Conservation (phyloP, 2,797 vertebrate species). For the Chromobotia macracanthus region DNA sequence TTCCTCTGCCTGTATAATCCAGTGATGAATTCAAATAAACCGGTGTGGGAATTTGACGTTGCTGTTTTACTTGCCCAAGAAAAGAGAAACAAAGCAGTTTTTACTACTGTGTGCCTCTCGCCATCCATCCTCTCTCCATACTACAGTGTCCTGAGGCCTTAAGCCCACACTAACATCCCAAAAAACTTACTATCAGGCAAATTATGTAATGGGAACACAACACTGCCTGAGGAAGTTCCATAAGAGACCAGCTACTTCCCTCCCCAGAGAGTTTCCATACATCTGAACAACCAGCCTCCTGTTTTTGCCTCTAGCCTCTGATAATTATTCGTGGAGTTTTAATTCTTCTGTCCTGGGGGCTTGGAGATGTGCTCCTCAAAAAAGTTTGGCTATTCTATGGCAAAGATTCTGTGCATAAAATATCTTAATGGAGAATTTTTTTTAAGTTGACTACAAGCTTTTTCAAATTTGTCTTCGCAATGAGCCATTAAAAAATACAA, state of each 20-base stretch:
- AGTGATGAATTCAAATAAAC: slow-evolving; percentile 7
- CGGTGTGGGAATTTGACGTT: slow-evolving; percentile 39
- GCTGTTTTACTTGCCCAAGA: slow-evolving; percentile 39
- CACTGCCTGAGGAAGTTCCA: slow-evolving; percentile 45
- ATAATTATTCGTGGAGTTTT: slow-evolving; percentile 51
- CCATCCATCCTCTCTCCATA: slow-evolving; percentile 9
- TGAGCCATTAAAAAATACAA: background rate
- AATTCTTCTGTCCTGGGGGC: slow-evolving; percentile 30
- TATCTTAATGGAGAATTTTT: background rate
- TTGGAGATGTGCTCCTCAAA: background rate
- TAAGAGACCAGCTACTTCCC: slow-evolving; percentile 35
- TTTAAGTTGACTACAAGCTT: background rate
- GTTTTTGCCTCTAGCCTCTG: slow-evolving; percentile 41
- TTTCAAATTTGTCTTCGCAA: background rate
- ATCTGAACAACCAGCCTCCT: slow-evolving; percentile 48
- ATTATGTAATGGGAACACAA: slow-evolving; percentile 59
- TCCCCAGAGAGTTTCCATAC: slow-evolving; percentile 47
- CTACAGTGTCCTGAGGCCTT: slow-evolving; percentile 7
- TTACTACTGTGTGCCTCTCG: background rate
- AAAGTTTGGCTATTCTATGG: slow-evolving; percentile 23
- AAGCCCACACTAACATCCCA: background rate
- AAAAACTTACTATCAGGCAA: slow-evolving; percentile 47
- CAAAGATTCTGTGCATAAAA: background rate
- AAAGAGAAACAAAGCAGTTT: background rate
- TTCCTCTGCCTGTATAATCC: slow-evolving; percentile 23